These are phyloP conservation scores for Drosophila fuyamai DNA, from an alignment of 1,140 invertebrate genomes.

Conservation along the genomic window DNA sequence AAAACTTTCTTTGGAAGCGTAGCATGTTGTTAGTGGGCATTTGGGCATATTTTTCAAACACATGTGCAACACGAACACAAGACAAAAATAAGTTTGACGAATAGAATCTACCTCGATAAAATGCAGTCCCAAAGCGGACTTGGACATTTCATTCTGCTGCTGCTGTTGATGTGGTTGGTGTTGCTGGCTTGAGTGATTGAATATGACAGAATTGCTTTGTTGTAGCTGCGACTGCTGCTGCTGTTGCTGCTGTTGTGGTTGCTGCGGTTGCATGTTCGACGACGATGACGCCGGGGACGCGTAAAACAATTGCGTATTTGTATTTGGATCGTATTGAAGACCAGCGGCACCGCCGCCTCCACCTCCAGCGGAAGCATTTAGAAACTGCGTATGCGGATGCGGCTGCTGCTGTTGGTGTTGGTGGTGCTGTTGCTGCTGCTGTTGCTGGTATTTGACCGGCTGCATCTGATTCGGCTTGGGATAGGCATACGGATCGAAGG, in stretches of 20 bases:
- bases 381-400: constrained; percentile 64
- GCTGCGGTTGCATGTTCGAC: constrained; percentile 58
- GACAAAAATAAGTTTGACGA: constrained; percentile 21
- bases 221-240: constrained; percentile 51
- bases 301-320: constrained; percentile 78
- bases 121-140: constrained; percentile 74
- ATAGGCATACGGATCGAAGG: constrained; percentile 82
- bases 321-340: constrained; percentile 72
- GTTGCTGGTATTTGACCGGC: constrained; percentile 65
- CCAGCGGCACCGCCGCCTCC: constrained; percentile 31
- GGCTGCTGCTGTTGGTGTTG: constrained; percentile 44
- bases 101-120: constrained; percentile 81
- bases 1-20: constrained; percentile 33
- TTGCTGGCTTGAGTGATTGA: constrained; percentile 55
- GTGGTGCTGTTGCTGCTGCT: constrained; percentile 24
- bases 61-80: constrained; percentile 36
- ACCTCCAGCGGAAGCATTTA: constrained; percentile 51
- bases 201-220: constrained; percentile 74
- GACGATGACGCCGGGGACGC: constrained; percentile 48
- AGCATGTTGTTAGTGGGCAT: constrained; percentile 50
- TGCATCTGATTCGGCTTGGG: constrained; percentile 69
- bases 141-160: constrained; percentile 80
- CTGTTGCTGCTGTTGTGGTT: constrained; percentile 39
- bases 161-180: constrained; percentile 51
- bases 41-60: constrained; percentile 51